A percentile compares a stretch with the other conserved stretches of the same genome.
phyloP scores from a whole-genome alignment of 2,888 invertebrate species.

The Cephus pygmeus region DNA sequence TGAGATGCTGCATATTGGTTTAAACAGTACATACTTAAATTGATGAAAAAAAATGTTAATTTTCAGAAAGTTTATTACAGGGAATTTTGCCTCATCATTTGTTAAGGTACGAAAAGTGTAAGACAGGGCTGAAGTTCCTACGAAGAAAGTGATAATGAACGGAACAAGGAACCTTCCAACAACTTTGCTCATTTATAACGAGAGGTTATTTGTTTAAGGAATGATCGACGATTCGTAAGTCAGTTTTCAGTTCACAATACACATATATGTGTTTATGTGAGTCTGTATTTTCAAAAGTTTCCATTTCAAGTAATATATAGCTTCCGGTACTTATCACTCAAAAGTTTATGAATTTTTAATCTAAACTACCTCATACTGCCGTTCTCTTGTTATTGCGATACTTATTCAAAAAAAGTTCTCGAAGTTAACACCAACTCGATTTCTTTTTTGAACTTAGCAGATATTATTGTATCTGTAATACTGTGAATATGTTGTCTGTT shows the following conservation, averaged over 20 bases:
- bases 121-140: slow-evolving; percentile 14
- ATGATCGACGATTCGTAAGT: slow-evolving; percentile 46
- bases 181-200: slow-evolving; percentile 60
- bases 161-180: slow-evolving; percentile 43
- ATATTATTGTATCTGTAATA: neutral
- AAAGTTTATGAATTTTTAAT: slow-evolving; percentile 53
- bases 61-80: neutral
- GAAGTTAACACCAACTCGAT: neutral
- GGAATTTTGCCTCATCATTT: neutral
- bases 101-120: neutral
- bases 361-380: neutral
- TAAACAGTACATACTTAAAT: neutral
- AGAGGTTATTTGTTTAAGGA: slow-evolving; percentile 53
- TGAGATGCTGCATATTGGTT: neutral
- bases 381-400: neutral
- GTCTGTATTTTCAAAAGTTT: neutral
- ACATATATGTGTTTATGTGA: neutral
- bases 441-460: neutral
- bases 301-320: neutral
- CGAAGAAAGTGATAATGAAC: slow-evolving; percentile 55
- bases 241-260: slow-evolving; percentile 42
- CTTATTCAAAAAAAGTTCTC: neutral
- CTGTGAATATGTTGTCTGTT: neutral
- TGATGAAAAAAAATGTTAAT: neutral
- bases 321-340: neutral